Base-by-base conservation (phyloP, 2,797 vertebrate genomes). In the Peromyscus attwateri region DNA sequence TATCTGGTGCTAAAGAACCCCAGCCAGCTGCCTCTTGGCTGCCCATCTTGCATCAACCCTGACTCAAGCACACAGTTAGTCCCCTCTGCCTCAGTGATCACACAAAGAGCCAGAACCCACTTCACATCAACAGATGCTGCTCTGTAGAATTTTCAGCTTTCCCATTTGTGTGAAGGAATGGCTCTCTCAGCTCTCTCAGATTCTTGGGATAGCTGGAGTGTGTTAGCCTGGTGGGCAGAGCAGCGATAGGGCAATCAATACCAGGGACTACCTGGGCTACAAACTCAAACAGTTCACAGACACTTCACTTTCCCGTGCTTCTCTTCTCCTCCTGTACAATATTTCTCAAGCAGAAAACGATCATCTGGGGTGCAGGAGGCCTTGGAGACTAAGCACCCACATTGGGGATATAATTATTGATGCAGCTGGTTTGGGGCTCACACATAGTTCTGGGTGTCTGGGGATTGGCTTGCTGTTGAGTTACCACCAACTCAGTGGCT, bases 111-210 rank as follows among this genome's bases (percentile, higher is more conserved):
- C 57, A 71, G 34, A 73, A 16, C 8, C 29, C 25, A 12, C 49
- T 43, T 68, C 43, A 73, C 55, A 71, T 27, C 55, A 43, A 52
- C 29, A 40, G 60, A 55, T 55, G n/a, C 12, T 68, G 68, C 73
- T 70, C 91, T 81, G 21, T 71, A 73, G 37, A 49, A 81, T 49
- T 64, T 49, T 34, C 37, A 46, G 49, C 76, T 76, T 91, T 90
- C 79, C 46, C 46, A 23, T 66, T 68, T 43, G 31, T 79, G 17
- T 11, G 43, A 83, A 95, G 31, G 29, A 82, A 71, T 57, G 43
- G 9, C 73, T 37, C 27, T 84, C 71, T 76, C 23, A 64, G 66
- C 5, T 19, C 31, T 49, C 49, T 21, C 2, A 81, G 6, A 3
- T 0, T 88, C 14, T 71, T 31, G 55, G 43, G 80, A 40, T 85